Evolutionary conservation across 2,113 vertebrate species (phyloP).

Genomic region (Gulo gulo): DNA sequence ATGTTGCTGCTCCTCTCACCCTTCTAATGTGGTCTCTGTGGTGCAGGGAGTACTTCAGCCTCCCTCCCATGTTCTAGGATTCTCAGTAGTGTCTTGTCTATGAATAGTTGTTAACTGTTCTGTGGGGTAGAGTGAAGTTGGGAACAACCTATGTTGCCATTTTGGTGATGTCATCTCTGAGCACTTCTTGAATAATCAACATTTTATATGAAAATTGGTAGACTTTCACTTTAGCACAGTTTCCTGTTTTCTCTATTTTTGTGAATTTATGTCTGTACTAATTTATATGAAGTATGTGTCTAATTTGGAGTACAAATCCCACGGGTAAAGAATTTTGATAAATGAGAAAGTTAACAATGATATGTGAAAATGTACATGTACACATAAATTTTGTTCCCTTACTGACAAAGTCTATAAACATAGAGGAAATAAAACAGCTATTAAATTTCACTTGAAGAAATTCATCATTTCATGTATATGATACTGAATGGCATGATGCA

Average conservation of each 20-base stretch:
- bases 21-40: background rate
- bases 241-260: background rate
- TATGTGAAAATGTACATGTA: background rate
- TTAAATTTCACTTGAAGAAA: background rate
- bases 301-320: background rate
- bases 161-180: background rate
- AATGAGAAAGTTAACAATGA: background rate
- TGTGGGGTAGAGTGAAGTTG: background rate
- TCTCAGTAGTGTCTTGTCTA: background rate
- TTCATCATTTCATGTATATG: background rate
- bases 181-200: background rate
- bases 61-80: background rate
- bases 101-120: background rate
- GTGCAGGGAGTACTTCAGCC: background rate
- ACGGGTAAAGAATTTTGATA: background rate
- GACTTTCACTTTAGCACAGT: background rate
- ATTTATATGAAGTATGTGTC: background rate
- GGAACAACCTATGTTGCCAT: background rate
- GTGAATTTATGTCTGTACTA: background rate
- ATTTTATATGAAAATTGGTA: background rate
- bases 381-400: background rate
- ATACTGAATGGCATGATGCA: background rate
- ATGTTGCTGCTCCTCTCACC: background rate
- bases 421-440: background rate
- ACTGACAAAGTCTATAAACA: background rate